Conservation (phyloP, 1,140 invertebrate species). For the Cotesia chilonis region DNA sequence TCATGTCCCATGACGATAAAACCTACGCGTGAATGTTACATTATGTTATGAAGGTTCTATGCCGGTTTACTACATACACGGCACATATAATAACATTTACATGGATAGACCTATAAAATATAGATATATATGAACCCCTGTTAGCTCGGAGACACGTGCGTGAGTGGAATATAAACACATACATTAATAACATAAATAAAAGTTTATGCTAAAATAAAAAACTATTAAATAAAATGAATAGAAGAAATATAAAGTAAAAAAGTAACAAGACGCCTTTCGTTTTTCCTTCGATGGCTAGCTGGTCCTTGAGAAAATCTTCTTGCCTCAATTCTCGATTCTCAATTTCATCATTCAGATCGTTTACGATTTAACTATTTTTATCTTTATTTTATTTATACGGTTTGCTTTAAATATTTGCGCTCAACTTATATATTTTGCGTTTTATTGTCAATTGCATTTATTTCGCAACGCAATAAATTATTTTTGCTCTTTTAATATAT, state of each 20-base stretch:
- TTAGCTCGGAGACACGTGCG: background rate
- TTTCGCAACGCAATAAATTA: no score
- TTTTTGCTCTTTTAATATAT: no score
- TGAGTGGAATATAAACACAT: background rate
- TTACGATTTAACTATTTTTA: no score
- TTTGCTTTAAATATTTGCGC: no score
- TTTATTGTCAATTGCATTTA: no score
- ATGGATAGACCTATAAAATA: background rate
- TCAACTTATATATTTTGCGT: no score
- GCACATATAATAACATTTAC: no score
- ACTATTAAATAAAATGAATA: background rate
- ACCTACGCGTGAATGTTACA: slow-evolving; percentile 21
- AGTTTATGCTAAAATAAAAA: slow-evolving; percentile 5
- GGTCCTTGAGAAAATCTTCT: slow-evolving; percentile 62
- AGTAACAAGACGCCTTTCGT: slow-evolving; percentile 53
- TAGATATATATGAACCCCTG: background rate
- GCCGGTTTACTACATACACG: no score
- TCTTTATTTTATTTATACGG: no score
- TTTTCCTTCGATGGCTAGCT: slow-evolving; percentile 57
- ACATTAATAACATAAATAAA: background rate
- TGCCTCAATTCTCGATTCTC: slow-evolving; percentile 58
- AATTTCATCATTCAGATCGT: slow-evolving; percentile 56
- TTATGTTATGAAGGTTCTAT: no score
- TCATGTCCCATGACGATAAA: slow-evolving; percentile 25
- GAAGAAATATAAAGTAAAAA: slow-evolving; percentile 22